These are phyloP conservation scores for Synergus itoensis DNA, from an alignment of 2,888 invertebrate species.

Conservation along the genomic window DNA sequence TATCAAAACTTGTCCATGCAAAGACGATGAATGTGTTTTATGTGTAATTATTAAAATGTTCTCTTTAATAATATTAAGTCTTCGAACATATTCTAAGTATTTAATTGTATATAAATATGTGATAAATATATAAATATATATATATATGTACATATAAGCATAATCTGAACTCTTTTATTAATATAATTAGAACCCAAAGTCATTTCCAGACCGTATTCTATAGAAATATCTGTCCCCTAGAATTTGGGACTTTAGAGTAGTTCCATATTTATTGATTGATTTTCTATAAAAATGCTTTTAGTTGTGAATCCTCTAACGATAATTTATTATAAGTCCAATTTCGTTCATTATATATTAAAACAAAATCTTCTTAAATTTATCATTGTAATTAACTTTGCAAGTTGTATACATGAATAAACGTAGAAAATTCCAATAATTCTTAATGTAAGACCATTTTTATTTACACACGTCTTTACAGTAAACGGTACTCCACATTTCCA, in stretches of 20 bases:
- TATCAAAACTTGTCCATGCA: slow-evolving; percentile 64
- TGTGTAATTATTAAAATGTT: slow-evolving; percentile 68
- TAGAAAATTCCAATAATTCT: not conserved
- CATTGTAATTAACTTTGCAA: not conserved
- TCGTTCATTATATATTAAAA: too few relatives aligned
- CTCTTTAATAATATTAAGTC: slow-evolving; percentile 72
- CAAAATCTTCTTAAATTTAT: too few relatives aligned
- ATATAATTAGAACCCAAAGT: not conserved
- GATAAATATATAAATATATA: slow-evolving; percentile 68
- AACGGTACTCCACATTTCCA: not conserved
- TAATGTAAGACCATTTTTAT: not conserved
- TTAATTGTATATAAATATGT: slow-evolving; percentile 73
- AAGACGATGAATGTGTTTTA: slow-evolving; percentile 71
- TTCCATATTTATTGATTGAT: too few relatives aligned
- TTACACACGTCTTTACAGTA: not conserved
- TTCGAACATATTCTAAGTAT: slow-evolving; percentile 71
- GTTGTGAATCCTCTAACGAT: too few relatives aligned
- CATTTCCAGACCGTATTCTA: too few relatives aligned
- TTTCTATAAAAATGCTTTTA: too few relatives aligned
- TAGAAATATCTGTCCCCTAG: too few relatives aligned
- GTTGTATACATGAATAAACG: not conserved
- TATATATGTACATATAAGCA: slow-evolving; percentile 64
- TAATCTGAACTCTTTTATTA: not conserved
- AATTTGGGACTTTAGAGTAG: too few relatives aligned
- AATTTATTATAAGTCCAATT: too few relatives aligned